Conservation (phyloP, 2,797 vertebrate species). For the Anguilla marmorata region DNA sequence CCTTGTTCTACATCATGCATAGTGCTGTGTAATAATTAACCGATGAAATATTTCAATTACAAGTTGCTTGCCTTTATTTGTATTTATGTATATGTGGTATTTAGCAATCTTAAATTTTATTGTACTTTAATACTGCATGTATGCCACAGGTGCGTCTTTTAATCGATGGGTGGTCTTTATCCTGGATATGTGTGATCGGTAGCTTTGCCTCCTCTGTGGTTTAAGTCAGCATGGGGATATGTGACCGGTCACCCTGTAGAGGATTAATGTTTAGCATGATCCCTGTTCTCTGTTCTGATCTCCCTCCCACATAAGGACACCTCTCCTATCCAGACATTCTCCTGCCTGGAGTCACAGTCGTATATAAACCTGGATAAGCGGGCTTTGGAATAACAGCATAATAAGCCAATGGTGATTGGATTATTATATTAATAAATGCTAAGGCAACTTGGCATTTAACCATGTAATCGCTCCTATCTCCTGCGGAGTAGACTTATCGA, state of each 20-base stretch:
- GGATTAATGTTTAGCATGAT: neutral
- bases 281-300: neutral
- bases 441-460: neutral
- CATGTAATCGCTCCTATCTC: neutral
- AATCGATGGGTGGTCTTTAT: neutral
- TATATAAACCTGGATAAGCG: neutral
- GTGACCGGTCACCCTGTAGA: neutral
- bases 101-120: neutral
- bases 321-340: neutral
- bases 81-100: neutral
- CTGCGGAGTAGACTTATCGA: neutral
- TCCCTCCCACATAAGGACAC: neutral
- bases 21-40: neutral
- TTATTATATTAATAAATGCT: neutral
- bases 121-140: neutral
- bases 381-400: neutral
- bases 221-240: neutral
- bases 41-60: neutral
- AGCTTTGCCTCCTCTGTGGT: neutral
- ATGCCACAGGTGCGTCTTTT: neutral
- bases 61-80: neutral
- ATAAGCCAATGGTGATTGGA: neutral
- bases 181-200: neutral
- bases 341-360: too few relatives aligned
- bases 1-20: neutral